These are phyloP conservation scores for Stegodyphus dumicola DNA, from an alignment of 1,140 invertebrate species.

Conservation along the genomic window DNA sequence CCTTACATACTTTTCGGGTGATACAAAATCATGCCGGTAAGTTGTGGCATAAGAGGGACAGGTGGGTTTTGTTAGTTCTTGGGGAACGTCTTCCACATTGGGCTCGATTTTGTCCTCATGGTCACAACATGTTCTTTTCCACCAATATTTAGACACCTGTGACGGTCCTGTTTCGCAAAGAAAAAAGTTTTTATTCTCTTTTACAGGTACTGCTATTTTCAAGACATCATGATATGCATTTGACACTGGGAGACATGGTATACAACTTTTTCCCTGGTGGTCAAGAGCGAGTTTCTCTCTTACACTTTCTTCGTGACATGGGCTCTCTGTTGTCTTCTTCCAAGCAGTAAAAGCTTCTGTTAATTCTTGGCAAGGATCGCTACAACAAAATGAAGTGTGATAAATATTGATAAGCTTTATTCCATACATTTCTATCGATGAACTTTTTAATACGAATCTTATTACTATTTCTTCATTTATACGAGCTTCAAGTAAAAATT, in stretches of 20 bases:
- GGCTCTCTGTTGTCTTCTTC: slow-evolving; percentile 5
- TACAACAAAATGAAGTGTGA: not conserved
- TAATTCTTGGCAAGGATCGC: slow-evolving; percentile 19
- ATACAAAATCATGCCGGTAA: not conserved
- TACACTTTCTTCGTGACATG: not conserved
- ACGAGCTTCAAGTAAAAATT: not conserved
- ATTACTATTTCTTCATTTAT: not conserved
- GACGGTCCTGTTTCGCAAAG: not conserved
- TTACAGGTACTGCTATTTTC: not conserved
- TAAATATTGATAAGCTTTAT: not conserved
- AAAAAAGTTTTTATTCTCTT: not conserved
- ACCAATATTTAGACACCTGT: not conserved
- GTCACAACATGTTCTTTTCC: not conserved
- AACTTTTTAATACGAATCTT: not conserved
- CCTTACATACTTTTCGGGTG: not conserved
- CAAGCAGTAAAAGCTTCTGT: not conserved
- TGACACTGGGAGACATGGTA: not conserved
- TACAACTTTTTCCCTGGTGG: not conserved
- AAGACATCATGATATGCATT: not conserved
- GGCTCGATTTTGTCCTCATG: not conserved
- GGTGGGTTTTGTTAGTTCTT: not conserved
- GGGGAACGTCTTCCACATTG: not conserved
- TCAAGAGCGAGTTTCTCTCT: not conserved
- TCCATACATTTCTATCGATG: not conserved
- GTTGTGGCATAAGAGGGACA: slow-evolving; percentile 4